phyloP scores from a whole-genome alignment of 2,888 invertebrate species.

The Ochropleura leucogaster region DNA sequence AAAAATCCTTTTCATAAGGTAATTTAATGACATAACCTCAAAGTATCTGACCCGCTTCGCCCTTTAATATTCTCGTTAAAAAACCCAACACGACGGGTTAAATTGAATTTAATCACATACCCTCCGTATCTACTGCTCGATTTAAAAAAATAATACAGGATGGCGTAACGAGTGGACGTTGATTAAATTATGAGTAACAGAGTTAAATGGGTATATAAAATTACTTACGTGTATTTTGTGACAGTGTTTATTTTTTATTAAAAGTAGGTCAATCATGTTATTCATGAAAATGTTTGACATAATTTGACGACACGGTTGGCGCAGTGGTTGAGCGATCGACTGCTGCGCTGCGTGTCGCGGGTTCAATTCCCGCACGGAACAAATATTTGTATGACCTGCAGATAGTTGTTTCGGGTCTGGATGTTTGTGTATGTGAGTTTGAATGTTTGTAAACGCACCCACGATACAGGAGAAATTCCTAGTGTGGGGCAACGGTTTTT shows the following conservation, averaged over 20 bases:
- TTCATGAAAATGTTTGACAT: no score
- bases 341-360: no score
- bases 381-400: no score
- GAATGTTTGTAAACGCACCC: no score
- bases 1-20: slow-evolving; percentile 3
- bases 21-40: slow-evolving; percentile 7
- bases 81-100: slow-evolving; percentile 27
- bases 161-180: slow-evolving; percentile 12
- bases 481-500: no score
- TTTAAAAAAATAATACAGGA: slow-evolving; percentile 44
- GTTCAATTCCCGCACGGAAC: no score
- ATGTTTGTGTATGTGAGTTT: no score
- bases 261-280: neutral
- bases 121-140: slow-evolving; percentile 49
- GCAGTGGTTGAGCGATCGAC: no score
- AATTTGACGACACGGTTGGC: no score
- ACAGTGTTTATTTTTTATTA: neutral
- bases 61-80: slow-evolving; percentile 35
- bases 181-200: slow-evolving; percentile 44
- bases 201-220: slow-evolving; percentile 17
- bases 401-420: no score
- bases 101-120: slow-evolving; percentile 53
- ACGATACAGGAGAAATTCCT: no score
- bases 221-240: neutral
- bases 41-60: slow-evolving; percentile 26